Evolutionary conservation across 2,113 vertebrate species (phyloP).

Genomic region (Scophthalmus maximus): DNA sequence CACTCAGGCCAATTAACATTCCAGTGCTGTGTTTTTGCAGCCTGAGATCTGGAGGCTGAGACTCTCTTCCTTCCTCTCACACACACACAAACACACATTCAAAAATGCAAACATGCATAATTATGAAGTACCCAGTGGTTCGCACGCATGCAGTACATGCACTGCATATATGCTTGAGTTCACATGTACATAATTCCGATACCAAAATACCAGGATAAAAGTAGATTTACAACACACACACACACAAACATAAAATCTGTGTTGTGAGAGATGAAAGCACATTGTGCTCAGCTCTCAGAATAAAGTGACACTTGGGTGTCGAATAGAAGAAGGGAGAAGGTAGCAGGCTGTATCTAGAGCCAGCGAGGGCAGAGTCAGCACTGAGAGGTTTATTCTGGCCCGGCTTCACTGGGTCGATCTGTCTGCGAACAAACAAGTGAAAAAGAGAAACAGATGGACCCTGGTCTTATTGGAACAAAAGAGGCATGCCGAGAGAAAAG

Average conservation of each 20-base stretch:
- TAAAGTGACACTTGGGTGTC: constrained; percentile 22
- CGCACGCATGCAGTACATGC: too few species aligned
- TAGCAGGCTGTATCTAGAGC: constrained; percentile 13
- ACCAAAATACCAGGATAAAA: constrained; percentile 4
- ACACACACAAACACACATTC: constrained; percentile 10
- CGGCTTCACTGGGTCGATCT: not conserved
- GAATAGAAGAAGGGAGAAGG: constrained; percentile 20
- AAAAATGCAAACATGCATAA: not conserved
- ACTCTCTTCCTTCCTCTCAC: constrained; percentile 35
- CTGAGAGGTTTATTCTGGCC: constrained; percentile 46
- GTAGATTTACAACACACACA: not conserved
- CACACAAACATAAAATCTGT: not conserved
- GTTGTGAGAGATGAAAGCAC: constrained; percentile 23
- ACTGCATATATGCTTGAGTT: not conserved
- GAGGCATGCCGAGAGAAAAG: not conserved
- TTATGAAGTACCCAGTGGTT: not conserved
- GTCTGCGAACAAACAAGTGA: constrained; percentile 18
- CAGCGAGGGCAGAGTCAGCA: constrained; percentile 15
- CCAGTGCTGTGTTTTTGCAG: constrained; percentile 56
- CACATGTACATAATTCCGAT: not conserved
- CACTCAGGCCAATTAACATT: constrained; percentile 79
- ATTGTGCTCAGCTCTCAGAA: constrained; percentile 2
- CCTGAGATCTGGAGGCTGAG: constrained; percentile 44
- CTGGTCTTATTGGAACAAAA: not conserved
- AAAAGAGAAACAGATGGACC: constrained; percentile 40